Conservation (phyloP, 2,113 vertebrate species). For the Anser cygnoides region DNA sequence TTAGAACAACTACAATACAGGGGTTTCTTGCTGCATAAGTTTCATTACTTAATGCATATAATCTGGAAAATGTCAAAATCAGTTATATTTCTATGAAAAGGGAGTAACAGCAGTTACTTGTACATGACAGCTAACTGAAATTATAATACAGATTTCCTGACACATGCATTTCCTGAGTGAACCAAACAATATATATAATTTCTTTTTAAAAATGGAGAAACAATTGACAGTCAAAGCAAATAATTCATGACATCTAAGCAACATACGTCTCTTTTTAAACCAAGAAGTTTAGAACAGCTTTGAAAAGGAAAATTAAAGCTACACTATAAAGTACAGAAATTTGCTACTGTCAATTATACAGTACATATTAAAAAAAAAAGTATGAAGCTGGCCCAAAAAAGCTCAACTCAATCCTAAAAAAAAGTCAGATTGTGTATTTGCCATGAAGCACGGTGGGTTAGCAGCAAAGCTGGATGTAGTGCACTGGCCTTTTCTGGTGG, state of each 20-base stretch:
- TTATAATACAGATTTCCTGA: constrained; percentile 79
- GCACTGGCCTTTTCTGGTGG: constrained; percentile 44
- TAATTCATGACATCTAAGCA: constrained; percentile 71
- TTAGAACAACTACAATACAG: constrained; percentile 80
- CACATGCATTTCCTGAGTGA: constrained; percentile 83
- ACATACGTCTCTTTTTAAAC: constrained; percentile 54
- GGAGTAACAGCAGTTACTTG: constrained; percentile 78
- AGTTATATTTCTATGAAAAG: constrained; percentile 72
- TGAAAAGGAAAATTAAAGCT: constrained; percentile 71
- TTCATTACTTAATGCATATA: constrained; percentile 72
- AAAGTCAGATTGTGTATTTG: constrained; percentile 44
- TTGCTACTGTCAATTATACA: constrained; percentile 63
- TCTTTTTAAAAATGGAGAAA: constrained; percentile 70
- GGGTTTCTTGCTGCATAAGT: constrained; percentile 73
- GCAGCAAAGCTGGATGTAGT: constrained; percentile 63
- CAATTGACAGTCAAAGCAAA: constrained; percentile 74
- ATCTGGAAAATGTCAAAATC: constrained; percentile 74
- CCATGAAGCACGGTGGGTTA: constrained; percentile 15
- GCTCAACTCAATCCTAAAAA: constrained; percentile 40
- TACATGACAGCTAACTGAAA: constrained; percentile 75
- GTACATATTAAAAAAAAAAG: constrained; percentile 47
- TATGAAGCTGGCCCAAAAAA: background rate
- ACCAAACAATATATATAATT: constrained; percentile 73
- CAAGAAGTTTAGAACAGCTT: constrained; percentile 56
- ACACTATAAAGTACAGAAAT: constrained; percentile 66